These are phyloP conservation scores for Labeo catla DNA, from an alignment of 2,113 vertebrate genomes.

Conservation along the genomic window DNA sequence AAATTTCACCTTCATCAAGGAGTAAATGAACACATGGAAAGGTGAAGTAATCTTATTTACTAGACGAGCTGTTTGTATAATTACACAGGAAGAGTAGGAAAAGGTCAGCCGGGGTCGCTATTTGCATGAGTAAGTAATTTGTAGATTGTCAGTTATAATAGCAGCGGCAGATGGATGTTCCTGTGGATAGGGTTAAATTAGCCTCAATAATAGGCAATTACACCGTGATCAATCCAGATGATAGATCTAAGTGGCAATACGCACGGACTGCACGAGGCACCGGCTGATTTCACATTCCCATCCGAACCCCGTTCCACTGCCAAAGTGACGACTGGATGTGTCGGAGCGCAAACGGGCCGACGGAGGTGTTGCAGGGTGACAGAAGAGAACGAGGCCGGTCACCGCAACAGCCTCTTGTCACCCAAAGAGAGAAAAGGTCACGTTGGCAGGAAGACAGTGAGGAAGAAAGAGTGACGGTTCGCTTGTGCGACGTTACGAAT, in stretches of 20 bases:
- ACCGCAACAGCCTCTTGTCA: constrained; percentile 65
- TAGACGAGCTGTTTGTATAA: constrained; percentile 94
- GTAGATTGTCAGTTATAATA: constrained; percentile 94
- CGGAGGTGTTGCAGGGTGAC: constrained; percentile 42
- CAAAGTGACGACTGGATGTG: constrained; percentile 69
- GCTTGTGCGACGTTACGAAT: background rate
- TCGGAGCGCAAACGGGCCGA: constrained; percentile 54
- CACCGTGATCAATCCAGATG: constrained; percentile 99
- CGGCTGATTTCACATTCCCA: constrained; percentile 62
- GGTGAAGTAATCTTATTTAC: constrained; percentile 97
- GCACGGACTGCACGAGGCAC: constrained; percentile 79
- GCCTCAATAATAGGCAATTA: constrained; percentile 96
- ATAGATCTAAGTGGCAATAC: constrained; percentile 98
- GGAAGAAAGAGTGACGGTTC: background rate
- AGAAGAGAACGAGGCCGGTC: constrained; percentile 27
- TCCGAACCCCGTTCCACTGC: constrained; percentile 69
- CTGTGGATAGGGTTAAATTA: constrained; percentile 96
- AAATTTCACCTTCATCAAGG: constrained; percentile 98
- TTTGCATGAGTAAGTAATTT: constrained; percentile 99
- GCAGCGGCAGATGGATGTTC: constrained; percentile 92
- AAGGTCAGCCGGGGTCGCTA: constrained; percentile 90
- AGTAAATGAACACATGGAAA: constrained; percentile 85
- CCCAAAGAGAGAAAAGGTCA: constrained; percentile 65
- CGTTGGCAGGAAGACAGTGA: constrained; percentile 39
- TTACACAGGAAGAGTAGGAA: constrained; percentile 91